Conservation (phyloP, 2,113 vertebrate genomes). For the Spheniscus mendiculus region DNA sequence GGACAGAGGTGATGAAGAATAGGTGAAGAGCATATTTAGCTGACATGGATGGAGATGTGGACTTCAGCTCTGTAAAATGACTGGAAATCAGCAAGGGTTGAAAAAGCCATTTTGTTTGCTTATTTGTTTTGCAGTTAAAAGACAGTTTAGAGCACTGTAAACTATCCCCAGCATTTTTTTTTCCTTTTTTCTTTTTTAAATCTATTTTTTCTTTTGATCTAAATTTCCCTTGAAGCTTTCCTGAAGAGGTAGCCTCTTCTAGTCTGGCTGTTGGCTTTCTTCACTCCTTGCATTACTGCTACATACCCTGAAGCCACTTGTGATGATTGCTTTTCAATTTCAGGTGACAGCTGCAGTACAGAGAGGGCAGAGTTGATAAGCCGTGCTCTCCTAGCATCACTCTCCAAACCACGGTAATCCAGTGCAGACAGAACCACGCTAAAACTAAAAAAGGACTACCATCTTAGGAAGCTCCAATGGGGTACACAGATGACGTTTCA, state of each 20-base stretch:
- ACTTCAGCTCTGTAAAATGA: not conserved
- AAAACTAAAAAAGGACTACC: not conserved
- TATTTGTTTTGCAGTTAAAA: not conserved
- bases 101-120: not conserved
- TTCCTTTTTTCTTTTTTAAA: too few relatives aligned
- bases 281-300: not conserved
- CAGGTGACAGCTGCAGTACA: not conserved
- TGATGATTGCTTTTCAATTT: not conserved
- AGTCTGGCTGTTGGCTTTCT: not conserved
- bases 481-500: not conserved
- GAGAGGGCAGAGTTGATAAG: not conserved
- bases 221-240: not conserved
- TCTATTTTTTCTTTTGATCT: not conserved
- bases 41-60: not conserved
- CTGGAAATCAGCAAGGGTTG: not conserved
- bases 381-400: accelerated
- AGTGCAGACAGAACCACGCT: not conserved
- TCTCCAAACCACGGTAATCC: not conserved
- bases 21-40: not conserved
- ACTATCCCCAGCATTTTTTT: not conserved
- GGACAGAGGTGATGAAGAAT: not conserved
- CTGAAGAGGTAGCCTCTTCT: not conserved
- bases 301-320: not conserved
- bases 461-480: not conserved
- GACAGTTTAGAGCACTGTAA: not conserved